Conservation (phyloP, 2,797 vertebrate genomes). For the Helicolenus hilgendorfi region DNA sequence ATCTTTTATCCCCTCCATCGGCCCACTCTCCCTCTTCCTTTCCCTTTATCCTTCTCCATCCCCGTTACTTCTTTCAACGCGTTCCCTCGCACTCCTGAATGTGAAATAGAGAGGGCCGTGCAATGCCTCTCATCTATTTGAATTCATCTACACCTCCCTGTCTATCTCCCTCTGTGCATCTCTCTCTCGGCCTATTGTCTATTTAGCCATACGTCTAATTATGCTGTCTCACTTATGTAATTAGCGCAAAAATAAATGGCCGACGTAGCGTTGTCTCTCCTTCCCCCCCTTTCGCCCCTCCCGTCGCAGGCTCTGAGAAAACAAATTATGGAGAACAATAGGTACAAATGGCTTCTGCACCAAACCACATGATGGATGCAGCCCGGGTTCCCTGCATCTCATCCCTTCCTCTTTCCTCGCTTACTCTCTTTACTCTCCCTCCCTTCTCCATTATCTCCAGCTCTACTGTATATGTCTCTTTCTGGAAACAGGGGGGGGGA, state of each 20-base stretch:
- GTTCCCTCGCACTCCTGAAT: constrained; percentile 65
- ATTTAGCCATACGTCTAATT: constrained; percentile 89
- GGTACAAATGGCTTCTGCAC: constrained; percentile 89
- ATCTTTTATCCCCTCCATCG: constrained; percentile 80
- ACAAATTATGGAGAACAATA: constrained; percentile 90
- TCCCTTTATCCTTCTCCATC: constrained; percentile 70
- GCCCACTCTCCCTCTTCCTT: constrained; percentile 46
- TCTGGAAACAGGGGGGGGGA: constrained; percentile 76
- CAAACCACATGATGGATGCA: constrained; percentile 88
- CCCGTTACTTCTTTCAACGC: constrained; percentile 68
- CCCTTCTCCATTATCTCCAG: constrained; percentile 80
- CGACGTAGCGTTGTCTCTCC: constrained; percentile 69
- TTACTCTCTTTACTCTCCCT: constrained; percentile 74
- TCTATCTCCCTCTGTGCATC: constrained; percentile 69
- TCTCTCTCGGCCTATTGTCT: constrained; percentile 78
- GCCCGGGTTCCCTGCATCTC: constrained; percentile 78
- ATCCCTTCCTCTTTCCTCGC: constrained; percentile 71
- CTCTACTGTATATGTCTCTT: constrained; percentile 80
- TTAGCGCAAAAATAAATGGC: constrained; percentile 88
- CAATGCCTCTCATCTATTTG: constrained; percentile 59
- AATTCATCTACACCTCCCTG: constrained; percentile 67
- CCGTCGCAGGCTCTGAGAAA: constrained; percentile 80
- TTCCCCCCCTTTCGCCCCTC: constrained; percentile 61
- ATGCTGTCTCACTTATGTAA: constrained; percentile 89
- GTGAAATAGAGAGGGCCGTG: constrained; percentile 62